Evolutionary conservation across 2,113 vertebrate species (phyloP).

Genomic region (Coreoperca whiteheadi): DNA sequence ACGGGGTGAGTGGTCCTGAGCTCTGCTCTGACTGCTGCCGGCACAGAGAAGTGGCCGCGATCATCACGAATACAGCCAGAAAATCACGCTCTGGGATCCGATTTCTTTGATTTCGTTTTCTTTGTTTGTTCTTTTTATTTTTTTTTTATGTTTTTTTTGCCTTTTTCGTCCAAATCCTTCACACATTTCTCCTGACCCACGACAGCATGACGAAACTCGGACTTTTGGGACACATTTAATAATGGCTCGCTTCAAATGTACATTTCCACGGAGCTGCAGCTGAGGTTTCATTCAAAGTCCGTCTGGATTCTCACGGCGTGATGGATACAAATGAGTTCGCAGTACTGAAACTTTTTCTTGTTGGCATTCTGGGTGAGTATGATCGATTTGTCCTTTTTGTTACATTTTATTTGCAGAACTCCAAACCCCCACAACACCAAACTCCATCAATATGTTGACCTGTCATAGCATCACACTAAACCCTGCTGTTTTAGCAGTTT

Average conservation of each 20-base stretch:
- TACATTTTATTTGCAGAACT: neutral
- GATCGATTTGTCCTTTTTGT: neutral
- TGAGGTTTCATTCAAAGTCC: conserved; percentile 64
- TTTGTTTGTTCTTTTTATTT: neutral
- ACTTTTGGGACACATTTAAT: conserved; percentile 44
- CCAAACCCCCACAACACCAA: neutral
- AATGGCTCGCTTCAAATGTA: conserved; percentile 71
- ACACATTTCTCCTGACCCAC: neutral
- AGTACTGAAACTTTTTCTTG: conserved; percentile 79
- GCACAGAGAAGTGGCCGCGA: conserved; percentile 36
- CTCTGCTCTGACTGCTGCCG: conserved; percentile 56
- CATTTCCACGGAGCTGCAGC: conserved; percentile 62
- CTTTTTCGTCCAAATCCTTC: neutral
- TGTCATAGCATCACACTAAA: conserved; percentile 1
- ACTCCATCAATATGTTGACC: neutral
- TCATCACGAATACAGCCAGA: conserved; percentile 29
- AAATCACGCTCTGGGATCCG: conserved; percentile 27
- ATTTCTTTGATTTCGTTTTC: neutral
- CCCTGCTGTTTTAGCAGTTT: neutral
- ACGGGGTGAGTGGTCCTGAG: conserved; percentile 50
- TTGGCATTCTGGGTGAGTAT: conserved; percentile 80
- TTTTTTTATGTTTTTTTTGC: neutral
- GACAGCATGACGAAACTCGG: conserved; percentile 43
- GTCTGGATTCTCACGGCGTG: conserved; percentile 60
- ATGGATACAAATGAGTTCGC: conserved; percentile 77